phyloP scores from a whole-genome alignment of 2,888 invertebrate genomes.

The Ochlodes sylvanus region DNA sequence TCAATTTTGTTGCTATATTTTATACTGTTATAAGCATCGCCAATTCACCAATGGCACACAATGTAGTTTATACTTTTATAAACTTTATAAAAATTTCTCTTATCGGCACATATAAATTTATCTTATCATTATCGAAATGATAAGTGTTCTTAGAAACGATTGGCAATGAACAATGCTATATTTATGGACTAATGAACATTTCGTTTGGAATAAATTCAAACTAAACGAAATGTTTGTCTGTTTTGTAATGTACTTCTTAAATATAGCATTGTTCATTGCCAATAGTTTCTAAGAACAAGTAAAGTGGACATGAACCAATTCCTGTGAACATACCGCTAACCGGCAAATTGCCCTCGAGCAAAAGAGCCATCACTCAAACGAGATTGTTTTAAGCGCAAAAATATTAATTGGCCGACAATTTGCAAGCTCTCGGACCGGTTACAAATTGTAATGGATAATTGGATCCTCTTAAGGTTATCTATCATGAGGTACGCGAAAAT shows the following conservation, averaged over 20 bases:
- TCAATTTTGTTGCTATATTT: too few relatives aligned
- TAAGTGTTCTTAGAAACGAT: too few relatives aligned
- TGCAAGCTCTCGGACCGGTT: conserved; percentile 48
- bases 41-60: too few relatives aligned
- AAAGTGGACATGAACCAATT: conserved; percentile 20
- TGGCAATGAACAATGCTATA: too few relatives aligned
- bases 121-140: too few relatives aligned
- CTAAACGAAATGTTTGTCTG: conserved; percentile 4
- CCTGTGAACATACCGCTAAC: conserved; percentile 37
- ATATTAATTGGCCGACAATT: conserved; percentile 67
- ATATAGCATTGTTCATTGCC: conserved; percentile 14
- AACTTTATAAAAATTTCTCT: too few relatives aligned
- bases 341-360: conserved; percentile 27
- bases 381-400: conserved; percentile 62
- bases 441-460: conserved; percentile 51
- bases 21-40: too few relatives aligned
- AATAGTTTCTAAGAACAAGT: conserved; percentile 25
- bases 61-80: too few relatives aligned
- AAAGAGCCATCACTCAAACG: conserved; percentile 52
- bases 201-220: too few relatives aligned
- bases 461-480: conserved; percentile 45
- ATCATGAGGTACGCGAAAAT: conserved; percentile 29
- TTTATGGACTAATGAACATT: too few relatives aligned
- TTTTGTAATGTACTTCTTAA: neutral
- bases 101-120: too few relatives aligned